These are phyloP conservation scores for Polydesmus complanatus DNA, from an alignment of 2,888 invertebrate genomes.

Conservation along the genomic window DNA sequence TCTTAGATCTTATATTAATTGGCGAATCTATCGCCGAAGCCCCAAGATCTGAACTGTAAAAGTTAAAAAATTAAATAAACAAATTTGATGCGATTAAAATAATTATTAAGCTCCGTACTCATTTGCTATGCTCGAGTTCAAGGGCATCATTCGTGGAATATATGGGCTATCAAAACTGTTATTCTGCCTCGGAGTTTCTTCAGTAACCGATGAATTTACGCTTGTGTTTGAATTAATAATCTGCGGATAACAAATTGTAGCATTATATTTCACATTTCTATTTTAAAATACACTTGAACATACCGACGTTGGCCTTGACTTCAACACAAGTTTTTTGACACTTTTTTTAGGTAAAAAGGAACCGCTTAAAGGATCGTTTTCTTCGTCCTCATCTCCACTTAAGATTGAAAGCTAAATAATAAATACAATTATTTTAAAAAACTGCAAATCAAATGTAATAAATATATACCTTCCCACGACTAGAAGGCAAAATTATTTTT, in stretches of 20 bases:
- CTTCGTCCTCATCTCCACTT: slow-evolving; percentile 71
- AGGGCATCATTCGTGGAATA: background rate
- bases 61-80: no score
- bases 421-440: background rate
- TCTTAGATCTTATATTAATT: background rate
- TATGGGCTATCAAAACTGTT: background rate
- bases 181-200: background rate
- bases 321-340: slow-evolving; percentile 58
- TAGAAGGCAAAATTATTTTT: slow-evolving; percentile 35
- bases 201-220: background rate
- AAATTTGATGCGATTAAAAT: background rate
- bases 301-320: slow-evolving; percentile 24
- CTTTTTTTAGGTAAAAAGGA: slow-evolving; percentile 37
- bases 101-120: background rate
- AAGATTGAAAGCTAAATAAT: slow-evolving; percentile 41
- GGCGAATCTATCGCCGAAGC: background rate
- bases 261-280: background rate
- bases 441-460: background rate
- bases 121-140: background rate
- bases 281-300: background rate
- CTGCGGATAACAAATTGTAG: no score
- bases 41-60: background rate
- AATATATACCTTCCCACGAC: slow-evolving; percentile 34
- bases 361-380: slow-evolving; percentile 31
- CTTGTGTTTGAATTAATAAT: background rate